Percentiles rank a stretch among this genome's conserved stretches.
Evolutionary conservation across 2,113 vertebrate species (phyloP).

Genomic region (Chionodraco myersi): DNA sequence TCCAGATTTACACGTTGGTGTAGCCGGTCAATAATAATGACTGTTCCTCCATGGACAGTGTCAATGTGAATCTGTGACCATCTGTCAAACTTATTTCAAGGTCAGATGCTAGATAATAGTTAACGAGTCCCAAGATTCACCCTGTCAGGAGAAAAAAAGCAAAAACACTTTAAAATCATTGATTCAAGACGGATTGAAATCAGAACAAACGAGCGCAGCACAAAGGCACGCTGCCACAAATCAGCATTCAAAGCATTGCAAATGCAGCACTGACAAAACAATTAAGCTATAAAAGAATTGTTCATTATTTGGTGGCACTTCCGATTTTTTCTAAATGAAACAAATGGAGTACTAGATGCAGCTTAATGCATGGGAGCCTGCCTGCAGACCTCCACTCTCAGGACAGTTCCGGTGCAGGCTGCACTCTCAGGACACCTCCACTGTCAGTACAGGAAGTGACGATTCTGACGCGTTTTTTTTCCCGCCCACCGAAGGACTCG

Average conservation of each 20-base stretch:
- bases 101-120: slow-evolving; percentile 26
- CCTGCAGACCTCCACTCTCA: too few relatives aligned
- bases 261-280: background rate
- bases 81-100: slow-evolving; percentile 55
- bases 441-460: too few relatives aligned
- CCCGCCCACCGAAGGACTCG: too few relatives aligned
- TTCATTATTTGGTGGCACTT: background rate
- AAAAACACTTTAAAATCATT: background rate
- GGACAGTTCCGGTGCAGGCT: too few relatives aligned
- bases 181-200: slow-evolving; percentile 38
- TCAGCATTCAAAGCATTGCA: background rate
- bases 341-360: background rate
- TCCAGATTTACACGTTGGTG: slow-evolving; percentile 4
- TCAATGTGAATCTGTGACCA: slow-evolving; percentile 32
- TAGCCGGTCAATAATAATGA: slow-evolving; percentile 47
- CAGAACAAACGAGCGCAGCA: background rate
- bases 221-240: background rate
- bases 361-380: background rate
- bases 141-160: slow-evolving; percentile 17
- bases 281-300: background rate
- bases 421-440: too few relatives aligned
- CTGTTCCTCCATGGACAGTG: background rate
- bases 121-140: slow-evolving; percentile 18
- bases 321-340: slow-evolving; percentile 3
- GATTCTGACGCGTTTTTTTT: too few relatives aligned